These are phyloP conservation scores for Triplophysa dalaica DNA, from an alignment of 2,113 vertebrate species.

Conservation along the genomic window DNA sequence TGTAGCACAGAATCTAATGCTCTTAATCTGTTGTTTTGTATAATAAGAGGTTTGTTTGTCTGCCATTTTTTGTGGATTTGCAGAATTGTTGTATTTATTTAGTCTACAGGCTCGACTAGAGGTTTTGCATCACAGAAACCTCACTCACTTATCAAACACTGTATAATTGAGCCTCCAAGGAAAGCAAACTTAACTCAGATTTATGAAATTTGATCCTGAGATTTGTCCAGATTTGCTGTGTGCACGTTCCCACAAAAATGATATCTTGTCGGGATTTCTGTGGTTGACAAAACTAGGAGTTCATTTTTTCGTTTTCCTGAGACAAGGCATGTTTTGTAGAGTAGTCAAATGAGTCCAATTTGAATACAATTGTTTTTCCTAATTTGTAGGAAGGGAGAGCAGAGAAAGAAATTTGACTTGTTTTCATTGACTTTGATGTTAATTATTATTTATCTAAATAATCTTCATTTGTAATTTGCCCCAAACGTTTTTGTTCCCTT, in stretches of 20 bases:
- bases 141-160: not conserved
- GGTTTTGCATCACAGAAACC: not conserved
- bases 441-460: no score
- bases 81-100: not conserved
- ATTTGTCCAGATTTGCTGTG: not conserved
- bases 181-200: not conserved
- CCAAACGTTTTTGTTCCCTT: not conserved
- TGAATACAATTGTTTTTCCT: conserved; percentile 21
- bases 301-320: not conserved
- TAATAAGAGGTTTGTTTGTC: not conserved
- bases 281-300: not conserved
- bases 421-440: not conserved
- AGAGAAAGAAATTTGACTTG: not conserved
- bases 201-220: not conserved
- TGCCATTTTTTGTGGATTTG: not conserved
- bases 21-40: not conserved
- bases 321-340: not conserved
- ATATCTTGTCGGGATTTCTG: not conserved
- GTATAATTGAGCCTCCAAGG: not conserved
- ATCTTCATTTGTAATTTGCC: no score
- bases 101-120: not conserved
- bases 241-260: no score
- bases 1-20: no score
- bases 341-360: conserved; percentile 1
- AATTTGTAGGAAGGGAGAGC: not conserved